Base-by-base conservation (phyloP, 2,797 vertebrate species). In the Chelmon rostratus region DNA sequence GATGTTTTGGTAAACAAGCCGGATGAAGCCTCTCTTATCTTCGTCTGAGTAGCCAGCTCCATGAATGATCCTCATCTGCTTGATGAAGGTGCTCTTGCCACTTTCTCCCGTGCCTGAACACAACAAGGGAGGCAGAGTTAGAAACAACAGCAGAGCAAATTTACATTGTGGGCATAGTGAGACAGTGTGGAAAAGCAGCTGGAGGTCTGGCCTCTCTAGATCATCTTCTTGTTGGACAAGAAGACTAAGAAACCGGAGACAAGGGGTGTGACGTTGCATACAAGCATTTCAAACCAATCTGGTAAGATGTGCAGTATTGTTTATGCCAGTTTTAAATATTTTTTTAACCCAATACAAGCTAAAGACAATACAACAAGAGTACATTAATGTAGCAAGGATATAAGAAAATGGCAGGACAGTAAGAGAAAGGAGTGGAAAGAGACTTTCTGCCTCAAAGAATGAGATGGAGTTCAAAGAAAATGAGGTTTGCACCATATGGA, bases 71-170 rank as follows among this genome's bases (percentile, higher is more conserved):
- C 97, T 96, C 97, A 98, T 98, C 86, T 98, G 97, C 90, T 98
- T 98, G 93, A 98, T 98, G 92, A 98, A 98, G 1, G 97, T 98
- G 93, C 97, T 98, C 83, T 98, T 98, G 35, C 97, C 97, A n/a
- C 97, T 98, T 94, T 98, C 97, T 23, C 97, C 97, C 0, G 97
- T 98, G 87, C 97, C 97, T 98, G 83, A 6, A 61, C 6, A 33
- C 23, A 46, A 77, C 61, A 47, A 63, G 18, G 28, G 19, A 3
- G 44, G 67, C 8, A 52, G 8, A 46, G 49, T 59, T 23, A 67
- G 21, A 71, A 3, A 19, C 19, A 13, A 13, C 31, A 42, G 38
- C 2, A 42, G 40, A 54, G 40, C 33, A 61, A n/a, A 42, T 37
- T 71, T 68, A 61, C 10, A 8, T 1, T 23, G 33, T 19, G 8